A percentile compares a stretch with the other conserved stretches of the same genome.
phyloP scores from a whole-genome alignment of 2,888 invertebrate species.

The Clostera curtula region DNA sequence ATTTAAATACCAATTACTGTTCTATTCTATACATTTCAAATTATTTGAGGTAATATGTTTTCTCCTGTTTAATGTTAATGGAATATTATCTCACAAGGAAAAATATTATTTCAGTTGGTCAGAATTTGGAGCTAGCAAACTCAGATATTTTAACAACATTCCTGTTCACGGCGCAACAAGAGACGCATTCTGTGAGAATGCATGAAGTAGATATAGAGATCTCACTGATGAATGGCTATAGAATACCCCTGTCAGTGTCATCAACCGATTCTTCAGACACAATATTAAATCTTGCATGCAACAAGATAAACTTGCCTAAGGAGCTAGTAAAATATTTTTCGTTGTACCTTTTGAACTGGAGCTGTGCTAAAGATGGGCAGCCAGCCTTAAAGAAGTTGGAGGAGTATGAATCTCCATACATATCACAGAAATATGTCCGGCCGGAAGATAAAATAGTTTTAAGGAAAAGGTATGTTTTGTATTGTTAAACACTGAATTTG shows the following conservation, averaged over 20 bases:
- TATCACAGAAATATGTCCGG: constrained; percentile 87
- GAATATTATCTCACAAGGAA: no score
- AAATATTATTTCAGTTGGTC: constrained; percentile 80
- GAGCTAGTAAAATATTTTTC: constrained; percentile 92
- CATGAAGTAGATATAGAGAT: constrained; percentile 86
- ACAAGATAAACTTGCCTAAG: constrained; percentile 85
- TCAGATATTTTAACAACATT: constrained; percentile 90
- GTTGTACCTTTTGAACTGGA: constrained; percentile 88
- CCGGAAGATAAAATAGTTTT: constrained; percentile 87
- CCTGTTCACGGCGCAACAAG: constrained; percentile 93
- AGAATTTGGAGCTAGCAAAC: constrained; percentile 86
- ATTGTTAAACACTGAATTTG: constrained; percentile 3
- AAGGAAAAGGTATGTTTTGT: constrained; percentile 81
- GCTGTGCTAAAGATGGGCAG: constrained; percentile 80
- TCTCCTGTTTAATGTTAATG: no score
- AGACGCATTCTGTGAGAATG: constrained; percentile 81
- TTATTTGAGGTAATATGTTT: no score
- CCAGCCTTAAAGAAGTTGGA: constrained; percentile 91
- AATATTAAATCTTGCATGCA: constrained; percentile 87
- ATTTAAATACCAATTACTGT: no score
- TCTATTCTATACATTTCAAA: no score
- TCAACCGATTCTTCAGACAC: constrained; percentile 90
- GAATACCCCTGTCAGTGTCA: constrained; percentile 85
- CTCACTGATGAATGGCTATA: constrained; percentile 89
- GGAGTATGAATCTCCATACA: constrained; percentile 97